Conservation (phyloP, 2,113 vertebrate genomes). For the Salvator merianae region DNA sequence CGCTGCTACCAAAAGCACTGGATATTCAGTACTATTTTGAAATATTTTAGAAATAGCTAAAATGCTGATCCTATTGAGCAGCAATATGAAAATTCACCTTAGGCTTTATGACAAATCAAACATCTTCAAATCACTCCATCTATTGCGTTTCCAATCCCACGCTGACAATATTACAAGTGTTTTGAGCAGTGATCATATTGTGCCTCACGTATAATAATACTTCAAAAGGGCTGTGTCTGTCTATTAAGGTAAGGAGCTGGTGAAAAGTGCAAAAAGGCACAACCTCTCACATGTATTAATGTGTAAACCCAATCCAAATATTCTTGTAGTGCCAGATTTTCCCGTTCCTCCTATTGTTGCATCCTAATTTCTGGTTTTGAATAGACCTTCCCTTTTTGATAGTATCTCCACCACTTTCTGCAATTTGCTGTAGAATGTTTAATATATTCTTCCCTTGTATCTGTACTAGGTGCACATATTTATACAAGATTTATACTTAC, state of each 20-base stretch:
- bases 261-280: rapidly evolving
- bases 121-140: not conserved
- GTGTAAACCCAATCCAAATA: too few relatives aligned
- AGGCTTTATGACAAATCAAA: conserved; percentile 17
- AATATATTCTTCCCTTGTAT: too few relatives aligned
- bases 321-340: too few relatives aligned
- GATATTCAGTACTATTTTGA: not conserved
- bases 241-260: not conserved
- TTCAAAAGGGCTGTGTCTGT: not conserved
- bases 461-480: too few relatives aligned
- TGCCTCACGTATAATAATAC: not conserved
- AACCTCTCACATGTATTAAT: too few relatives aligned
- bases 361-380: too few relatives aligned
- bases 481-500: too few relatives aligned
- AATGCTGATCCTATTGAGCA: not conserved
- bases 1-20: not conserved
- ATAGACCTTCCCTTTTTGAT: too few relatives aligned
- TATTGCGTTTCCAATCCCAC: not conserved
- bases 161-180: not conserved
- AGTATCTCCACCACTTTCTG: too few relatives aligned
- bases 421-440: too few relatives aligned
- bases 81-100: not conserved
- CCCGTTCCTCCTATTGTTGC: too few relatives aligned
- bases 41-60: not conserved
- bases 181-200: not conserved